Evolutionary conservation across 1,140 invertebrate species (phyloP), one percentile per base, ranked within the genome.

Genomic region (Cotesia vestalis): DNA sequence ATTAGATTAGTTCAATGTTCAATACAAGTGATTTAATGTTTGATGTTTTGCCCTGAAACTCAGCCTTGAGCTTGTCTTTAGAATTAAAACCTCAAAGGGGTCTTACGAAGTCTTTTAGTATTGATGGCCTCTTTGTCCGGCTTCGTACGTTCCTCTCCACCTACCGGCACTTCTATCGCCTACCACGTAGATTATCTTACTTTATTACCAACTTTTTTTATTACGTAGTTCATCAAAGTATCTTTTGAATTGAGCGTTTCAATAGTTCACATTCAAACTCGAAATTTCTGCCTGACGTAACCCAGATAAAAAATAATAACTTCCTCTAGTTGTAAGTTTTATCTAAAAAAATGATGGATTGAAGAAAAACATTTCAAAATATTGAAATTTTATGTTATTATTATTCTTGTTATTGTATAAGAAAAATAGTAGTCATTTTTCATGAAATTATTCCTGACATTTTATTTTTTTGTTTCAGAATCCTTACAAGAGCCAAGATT

Each of bases 401-500:
- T 70, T 70, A 72, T 12, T 53, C 59, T 57, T 36, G 14, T 72
- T 66, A 46, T 66, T 66, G n/a, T 35, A 67, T 61, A 70, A 74
- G n/a, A n/a, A 53, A 9, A 40, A 52, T 64, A 73, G 52, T 70
- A 17, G 14, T 40, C 46, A 66, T 66, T 40, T 20, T 38, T 46
- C 11, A 34, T 34, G 35, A 8, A 34, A 60, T 5, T 34, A 3
- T 60, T 11, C 11, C 12, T 60, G 5, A 38, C 62, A 6, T 66
- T 72, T 59, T 77, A 66, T 59, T 83, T 73, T 84, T 80, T 79
- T 79, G 77, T 89, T 86, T 40, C 88, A 90, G 90, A 90, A 77
- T 81, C 83, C 70, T 85, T 94, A 71, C 93, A 95, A 86, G 93
- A 94, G 53, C 95, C 95, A 36, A 87, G 94, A 71, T 96, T 96